phyloP scores from a whole-genome alignment of 2,888 invertebrate species.

The Acanthosepion esculentum region DNA sequence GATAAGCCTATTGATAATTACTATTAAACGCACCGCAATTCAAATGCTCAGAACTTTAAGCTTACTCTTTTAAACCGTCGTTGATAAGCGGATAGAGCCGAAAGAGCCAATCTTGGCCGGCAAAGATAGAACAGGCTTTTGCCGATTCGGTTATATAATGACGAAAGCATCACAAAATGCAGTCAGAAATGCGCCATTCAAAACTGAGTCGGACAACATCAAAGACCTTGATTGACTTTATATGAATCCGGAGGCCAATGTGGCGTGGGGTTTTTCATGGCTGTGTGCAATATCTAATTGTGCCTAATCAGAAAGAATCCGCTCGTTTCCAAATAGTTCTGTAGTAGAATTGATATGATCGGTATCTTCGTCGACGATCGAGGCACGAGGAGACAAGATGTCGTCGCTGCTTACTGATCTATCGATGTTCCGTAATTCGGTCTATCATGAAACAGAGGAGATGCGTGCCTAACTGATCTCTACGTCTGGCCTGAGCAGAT shows the following conservation, averaged over 20 bases:
- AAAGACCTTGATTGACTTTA: background rate
- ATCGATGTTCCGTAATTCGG: background rate
- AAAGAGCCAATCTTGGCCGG: background rate
- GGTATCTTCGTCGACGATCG: background rate
- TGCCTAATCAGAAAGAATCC: background rate
- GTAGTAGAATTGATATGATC: background rate
- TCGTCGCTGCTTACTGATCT: background rate
- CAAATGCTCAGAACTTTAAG: too few relatives aligned
- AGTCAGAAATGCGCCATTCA: background rate
- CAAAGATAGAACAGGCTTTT: background rate
- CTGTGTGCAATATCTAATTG: background rate
- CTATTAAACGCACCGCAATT: too few relatives aligned
- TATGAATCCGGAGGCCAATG: background rate
- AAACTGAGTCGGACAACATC: background rate
- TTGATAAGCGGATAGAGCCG: background rate
- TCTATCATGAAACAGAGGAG: background rate
- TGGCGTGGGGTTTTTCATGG: background rate
- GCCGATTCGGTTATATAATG: background rate
- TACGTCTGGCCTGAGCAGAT: background rate
- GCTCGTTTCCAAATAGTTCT: background rate
- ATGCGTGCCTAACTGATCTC: background rate
- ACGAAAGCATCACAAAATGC: background rate
- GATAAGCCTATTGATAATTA: too few relatives aligned
- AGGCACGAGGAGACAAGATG: background rate
- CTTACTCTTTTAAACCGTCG: background rate